Percentiles rank a stretch among this genome's conserved stretches.
These are phyloP conservation scores for Elegia similella DNA, from an alignment of 2,888 invertebrate genomes.

Conservation along the genomic window DNA sequence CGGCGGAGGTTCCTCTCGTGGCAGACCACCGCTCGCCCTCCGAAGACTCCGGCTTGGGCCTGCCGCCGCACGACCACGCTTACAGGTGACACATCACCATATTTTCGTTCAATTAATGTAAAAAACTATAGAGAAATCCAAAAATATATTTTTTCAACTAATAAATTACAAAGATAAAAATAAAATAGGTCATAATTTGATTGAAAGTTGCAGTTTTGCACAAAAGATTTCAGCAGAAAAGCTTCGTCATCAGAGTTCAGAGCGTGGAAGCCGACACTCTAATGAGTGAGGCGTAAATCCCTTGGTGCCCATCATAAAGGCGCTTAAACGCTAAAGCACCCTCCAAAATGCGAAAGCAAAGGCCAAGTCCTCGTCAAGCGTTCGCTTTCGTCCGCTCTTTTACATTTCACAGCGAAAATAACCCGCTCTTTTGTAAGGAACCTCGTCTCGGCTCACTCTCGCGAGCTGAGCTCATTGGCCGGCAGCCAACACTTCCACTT, in stretches of 20 bases:
- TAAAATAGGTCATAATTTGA: not conserved
- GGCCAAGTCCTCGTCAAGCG: constrained; percentile 59
- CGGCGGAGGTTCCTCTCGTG: constrained; percentile 80
- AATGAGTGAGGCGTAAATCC: constrained; percentile 58
- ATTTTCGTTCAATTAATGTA: constrained; percentile 13
- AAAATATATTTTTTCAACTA: no score
- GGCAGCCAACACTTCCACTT: constrained; percentile 64
- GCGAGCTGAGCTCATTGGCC: constrained; percentile 62
- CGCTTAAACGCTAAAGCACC: constrained; percentile 60
- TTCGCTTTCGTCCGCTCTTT: constrained; percentile 67
- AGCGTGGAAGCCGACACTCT: constrained; percentile 32
- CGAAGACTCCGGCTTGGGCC: constrained; percentile 96
- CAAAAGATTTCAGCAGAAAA: constrained; percentile 13
- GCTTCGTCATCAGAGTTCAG: constrained; percentile 25
- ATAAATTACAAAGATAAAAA: no score
- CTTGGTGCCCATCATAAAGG: constrained; percentile 49
- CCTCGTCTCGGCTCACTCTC: constrained; percentile 49
- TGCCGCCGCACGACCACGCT: constrained; percentile 88
- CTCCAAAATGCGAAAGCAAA: constrained; percentile 62
- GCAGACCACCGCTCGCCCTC: constrained; percentile 92
- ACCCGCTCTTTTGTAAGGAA: constrained; percentile 51
- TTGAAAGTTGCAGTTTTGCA: constrained; percentile 2
- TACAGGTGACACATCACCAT: constrained; percentile 82
- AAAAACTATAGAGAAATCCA: not conserved
- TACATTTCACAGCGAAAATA: constrained; percentile 61